Evolutionary conservation across 1,140 invertebrate genomes (phyloP), one percentile per base, ranked within the genome.

Genomic region (Pemphigus obesinymphae): DNA sequence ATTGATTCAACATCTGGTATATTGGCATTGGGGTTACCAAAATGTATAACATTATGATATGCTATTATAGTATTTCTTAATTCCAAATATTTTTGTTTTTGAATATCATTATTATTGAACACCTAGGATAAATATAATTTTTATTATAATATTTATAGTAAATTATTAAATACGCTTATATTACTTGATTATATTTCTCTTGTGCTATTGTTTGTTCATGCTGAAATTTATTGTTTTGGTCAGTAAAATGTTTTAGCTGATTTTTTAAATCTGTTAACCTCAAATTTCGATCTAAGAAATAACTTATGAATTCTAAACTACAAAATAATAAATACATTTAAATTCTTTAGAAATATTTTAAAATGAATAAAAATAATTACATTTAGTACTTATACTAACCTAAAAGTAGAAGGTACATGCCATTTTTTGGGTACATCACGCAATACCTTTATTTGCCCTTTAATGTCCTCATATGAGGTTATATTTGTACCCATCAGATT

Each of bases 271-370:
- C 92, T 1, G 91, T 90, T n/a, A 95, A 90, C 13, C 95, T 75
- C n/a, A 66, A 40, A 78, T 95, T 93, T 50, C 95, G 89, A 88
- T 97, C 96, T 55, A 97, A 87, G 86, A 96, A 98, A 87, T 98
- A 98, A 15, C 93, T 95, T 55, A 97, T 94, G 86, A 97, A 99
- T 87, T 98, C 97, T 0, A 97, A 93, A 76, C 92, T 96, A 84
- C 93, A 83, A 82, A 26, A 83, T 70, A 43, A 17, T 75, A 37
- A 29, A 61, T 1, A 61, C 78, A 58, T 23, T 5, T 55, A 40
- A 45, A 13, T 75, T 26, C 58, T 29, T 37, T 29, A n/a, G n/a
- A n/a, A 20, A 17, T 43, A 17, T 29, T n/a, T 0, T 37, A 82
- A 3, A 26, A 55, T 31, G 72, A 20, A 31, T 20, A 29, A 20